Base-by-base conservation (phyloP, 2,113 vertebrate genomes). In the Toxotes chatareus region DNA sequence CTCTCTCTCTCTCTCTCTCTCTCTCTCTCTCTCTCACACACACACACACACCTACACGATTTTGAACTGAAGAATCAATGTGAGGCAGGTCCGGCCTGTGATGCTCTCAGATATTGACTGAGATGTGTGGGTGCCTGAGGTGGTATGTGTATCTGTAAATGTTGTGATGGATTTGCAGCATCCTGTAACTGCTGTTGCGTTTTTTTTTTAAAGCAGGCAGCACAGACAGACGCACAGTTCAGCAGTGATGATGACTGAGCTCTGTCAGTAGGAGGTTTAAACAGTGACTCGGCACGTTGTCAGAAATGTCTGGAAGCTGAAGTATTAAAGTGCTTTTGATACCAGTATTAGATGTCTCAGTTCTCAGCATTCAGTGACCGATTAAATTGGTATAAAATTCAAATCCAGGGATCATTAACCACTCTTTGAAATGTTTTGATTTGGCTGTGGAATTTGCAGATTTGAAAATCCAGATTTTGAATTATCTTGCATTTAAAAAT, bases 91-190 rank as follows among this genome's bases (percentile, higher is more conserved):
- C 83, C 66, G 10, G 76, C 59, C 73, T 79, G 79, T 84, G 79
- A 86, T 89, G 83, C 87, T 85, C 81, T 83, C 76, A 80, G 79
- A 88, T 89, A 89, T 88, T 42, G 82, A 76, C 76, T 73, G 86
- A 82, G 77, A 87, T 89, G 77, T 82, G 81, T 84, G 74, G 51
- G 66, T 68, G 84, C 82, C 90, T 46, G 87, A 86, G 86, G 90
- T 87, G 86, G 57, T 70, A 76, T 88, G 60, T 83, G 85, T 82
- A 85, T 82, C 79, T 88, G 82, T 82, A 84, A 89, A 87, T 90
- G 86, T 88, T 92, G 69, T 79, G 85, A 89, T 90, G 79, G 79
- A 86, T 89, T 90, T 79, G 70, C 56, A 66, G 75, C 75, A 73
- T 87, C 80, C 78, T 91, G 69, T 84, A 84, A 80, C 81, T 44